Evolutionary conservation across 2,113 vertebrate genomes (phyloP), one percentile per base, ranked within the genome.

Genomic region (Rhynchopsitta pachyrhyncha): DNA sequence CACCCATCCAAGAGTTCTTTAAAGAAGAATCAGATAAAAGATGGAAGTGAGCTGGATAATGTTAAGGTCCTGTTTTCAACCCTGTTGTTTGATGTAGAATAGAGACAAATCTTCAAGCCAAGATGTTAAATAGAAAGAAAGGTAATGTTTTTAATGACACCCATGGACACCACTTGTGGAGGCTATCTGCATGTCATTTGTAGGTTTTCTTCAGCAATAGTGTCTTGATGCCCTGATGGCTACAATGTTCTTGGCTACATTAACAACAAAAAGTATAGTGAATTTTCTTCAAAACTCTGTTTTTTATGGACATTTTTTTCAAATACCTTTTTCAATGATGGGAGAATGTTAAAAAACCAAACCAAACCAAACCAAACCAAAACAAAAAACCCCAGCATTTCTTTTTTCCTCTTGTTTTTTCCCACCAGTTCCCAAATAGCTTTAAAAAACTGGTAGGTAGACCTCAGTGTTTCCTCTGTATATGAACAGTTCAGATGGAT

Each of bases 21-120:
- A 90, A 91, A 95, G 74, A 87, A 52, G 27, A 95, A 81, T 60
- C 68, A 90, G 68, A 86, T 81, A 78, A 93, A 96, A 94, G 66
- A 78, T 70, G 41, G 77, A 97, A 95, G 23, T 77, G 59, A 93
- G 55, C 29, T 85, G 69, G 68, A 64, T 39, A 93, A 82, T 86
- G 77, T 88, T 87, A 77, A 82, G 49, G 49, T 77, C 14, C 29
- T 93, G n/a, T 86, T 90, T 94, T 64, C 44, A 69, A 82, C 20
- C 6, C 68, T 83, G 31, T 17, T 82, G 22, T 84, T 88, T 90
- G 74, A 86, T 94, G 63, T 69, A 71, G 27, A 35, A 83, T 74
- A 42, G 60, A 88, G 74, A 87, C 44, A 83, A 85, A 69, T 74
- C 76, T 89, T 81, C 35, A 73, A 62, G 41, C 1, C 19, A 89